Conservation (phyloP, 2,113 vertebrate genomes). For the Perccottus glenii region DNA sequence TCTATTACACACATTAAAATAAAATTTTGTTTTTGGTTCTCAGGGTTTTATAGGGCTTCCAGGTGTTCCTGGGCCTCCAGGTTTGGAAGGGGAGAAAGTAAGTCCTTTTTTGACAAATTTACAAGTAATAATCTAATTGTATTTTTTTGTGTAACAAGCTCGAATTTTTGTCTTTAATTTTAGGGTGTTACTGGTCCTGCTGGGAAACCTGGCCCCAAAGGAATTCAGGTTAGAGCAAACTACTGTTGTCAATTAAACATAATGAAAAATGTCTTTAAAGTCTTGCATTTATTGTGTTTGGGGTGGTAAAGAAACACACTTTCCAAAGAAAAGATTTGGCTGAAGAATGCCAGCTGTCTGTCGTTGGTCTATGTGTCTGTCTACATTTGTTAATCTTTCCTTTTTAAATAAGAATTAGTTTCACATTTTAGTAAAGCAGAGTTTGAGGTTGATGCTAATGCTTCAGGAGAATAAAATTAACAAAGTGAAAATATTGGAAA, state of each 20-base stretch:
- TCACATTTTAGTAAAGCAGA: slow-evolving; percentile 5
- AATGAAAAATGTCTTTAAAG: background rate
- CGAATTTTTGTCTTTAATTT: slow-evolving; percentile 29
- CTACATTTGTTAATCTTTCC: no score
- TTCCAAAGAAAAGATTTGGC: no score
- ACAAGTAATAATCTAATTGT: background rate
- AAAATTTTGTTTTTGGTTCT: slow-evolving; percentile 20
- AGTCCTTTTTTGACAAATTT: slow-evolving; percentile 53
- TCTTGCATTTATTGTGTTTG: background rate
- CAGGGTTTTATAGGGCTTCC: slow-evolving; percentile 97
- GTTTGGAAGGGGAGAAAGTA: slow-evolving; percentile 92
- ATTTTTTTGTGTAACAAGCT: background rate
- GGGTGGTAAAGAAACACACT: no score
- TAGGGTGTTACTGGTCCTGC: slow-evolving; percentile 87
- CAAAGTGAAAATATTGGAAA: no score
- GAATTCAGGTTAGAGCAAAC: slow-evolving; percentile 85
- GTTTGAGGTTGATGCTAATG: background rate
- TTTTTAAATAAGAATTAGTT: slow-evolving; percentile 30
- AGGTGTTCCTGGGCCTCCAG: slow-evolving; percentile 86
- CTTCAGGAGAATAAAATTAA: no score
- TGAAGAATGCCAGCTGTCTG: no score
- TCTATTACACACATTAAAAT: no score
- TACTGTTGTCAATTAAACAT: background rate
- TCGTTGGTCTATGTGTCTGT: no score
- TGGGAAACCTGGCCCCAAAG: slow-evolving; percentile 90